Percentiles rank a stretch among this genome's conserved stretches.
These are phyloP conservation scores for Cheilosia vernalis DNA, from an alignment of 2,888 invertebrate genomes.

Conservation along the genomic window DNA sequence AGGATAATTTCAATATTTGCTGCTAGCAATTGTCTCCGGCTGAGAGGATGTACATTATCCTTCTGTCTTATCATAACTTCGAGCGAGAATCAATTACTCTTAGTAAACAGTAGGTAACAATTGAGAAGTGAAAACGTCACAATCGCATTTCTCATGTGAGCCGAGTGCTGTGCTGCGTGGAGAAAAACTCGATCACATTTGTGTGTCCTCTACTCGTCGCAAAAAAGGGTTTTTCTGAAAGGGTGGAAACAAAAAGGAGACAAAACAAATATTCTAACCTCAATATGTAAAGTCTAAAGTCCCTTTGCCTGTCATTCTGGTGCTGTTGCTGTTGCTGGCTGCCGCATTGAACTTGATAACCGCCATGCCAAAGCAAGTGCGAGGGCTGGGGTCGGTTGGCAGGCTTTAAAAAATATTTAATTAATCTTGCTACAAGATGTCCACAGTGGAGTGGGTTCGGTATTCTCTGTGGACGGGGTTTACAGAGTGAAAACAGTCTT, in stretches of 20 bases:
- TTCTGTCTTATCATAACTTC: conserved; percentile 32
- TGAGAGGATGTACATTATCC: neutral
- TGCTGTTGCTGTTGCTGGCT: conserved; percentile 42
- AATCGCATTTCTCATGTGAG: conserved; percentile 20
- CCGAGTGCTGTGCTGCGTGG: neutral
- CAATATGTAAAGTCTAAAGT: conserved; percentile 29
- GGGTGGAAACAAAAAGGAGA: neutral
- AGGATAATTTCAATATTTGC: conserved; percentile 63
- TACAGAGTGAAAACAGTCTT: conserved; percentile 23
- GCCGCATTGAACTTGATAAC: conserved; percentile 57
- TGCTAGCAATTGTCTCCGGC: conserved; percentile 2
- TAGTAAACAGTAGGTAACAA: conserved; percentile 48
- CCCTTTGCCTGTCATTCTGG: conserved; percentile 50
- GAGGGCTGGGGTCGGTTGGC: conserved; percentile 1
- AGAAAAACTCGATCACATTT: too few relatives aligned
- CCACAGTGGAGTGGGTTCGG: conserved; percentile 23
- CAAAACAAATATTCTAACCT: conserved; percentile 48
- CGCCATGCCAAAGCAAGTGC: neutral
- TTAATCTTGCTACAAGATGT: conserved; percentile 66
- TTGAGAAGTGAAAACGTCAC: conserved; percentile 51
- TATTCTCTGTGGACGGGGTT: conserved; percentile 23
- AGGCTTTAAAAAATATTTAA: conserved; percentile 70
- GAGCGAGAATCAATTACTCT: conserved; percentile 63
- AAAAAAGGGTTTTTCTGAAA: conserved; percentile 2
- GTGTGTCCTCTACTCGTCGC: too few relatives aligned